Evolutionary conservation across 2,113 vertebrate species (phyloP).

Genomic region (Petrocephalus zakoni): DNA sequence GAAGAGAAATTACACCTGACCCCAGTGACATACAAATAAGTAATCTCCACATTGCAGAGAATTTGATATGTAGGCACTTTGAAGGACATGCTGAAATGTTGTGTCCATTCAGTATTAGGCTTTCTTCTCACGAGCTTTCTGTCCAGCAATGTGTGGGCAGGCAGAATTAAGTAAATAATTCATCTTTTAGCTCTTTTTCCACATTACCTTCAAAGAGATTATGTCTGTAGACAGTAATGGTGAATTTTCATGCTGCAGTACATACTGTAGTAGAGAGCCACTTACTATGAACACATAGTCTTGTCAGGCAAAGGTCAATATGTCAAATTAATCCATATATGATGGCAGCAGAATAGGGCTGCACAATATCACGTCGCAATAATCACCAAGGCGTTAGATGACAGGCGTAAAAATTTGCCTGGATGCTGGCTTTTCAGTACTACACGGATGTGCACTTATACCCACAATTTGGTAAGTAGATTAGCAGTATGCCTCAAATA

Average conservation of each 20-base stretch:
- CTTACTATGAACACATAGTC: background rate
- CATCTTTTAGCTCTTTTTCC: background rate
- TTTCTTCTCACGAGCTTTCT: background rate
- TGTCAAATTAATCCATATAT: background rate
- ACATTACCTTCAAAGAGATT: background rate
- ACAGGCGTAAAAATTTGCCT: background rate
- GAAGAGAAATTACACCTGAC: slow-evolving; percentile 10
- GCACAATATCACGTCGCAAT: background rate
- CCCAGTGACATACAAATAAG: background rate
- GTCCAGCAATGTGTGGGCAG: background rate
- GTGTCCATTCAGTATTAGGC: background rate
- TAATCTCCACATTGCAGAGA: background rate
- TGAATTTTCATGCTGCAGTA: background rate
- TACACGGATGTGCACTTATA: background rate
- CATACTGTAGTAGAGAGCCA: background rate
- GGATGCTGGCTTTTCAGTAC: background rate
- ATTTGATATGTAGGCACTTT: background rate
- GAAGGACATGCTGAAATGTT: background rate
- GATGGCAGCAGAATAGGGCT: background rate
- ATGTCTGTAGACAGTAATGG: background rate
- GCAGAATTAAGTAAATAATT: background rate
- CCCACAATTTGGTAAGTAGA: background rate
- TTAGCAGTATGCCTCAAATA: background rate
- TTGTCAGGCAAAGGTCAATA: background rate
- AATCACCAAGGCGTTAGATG: background rate